These are phyloP conservation scores for Lamellibrachia columna DNA, from an alignment of 2,888 invertebrate genomes.

Conservation along the genomic window DNA sequence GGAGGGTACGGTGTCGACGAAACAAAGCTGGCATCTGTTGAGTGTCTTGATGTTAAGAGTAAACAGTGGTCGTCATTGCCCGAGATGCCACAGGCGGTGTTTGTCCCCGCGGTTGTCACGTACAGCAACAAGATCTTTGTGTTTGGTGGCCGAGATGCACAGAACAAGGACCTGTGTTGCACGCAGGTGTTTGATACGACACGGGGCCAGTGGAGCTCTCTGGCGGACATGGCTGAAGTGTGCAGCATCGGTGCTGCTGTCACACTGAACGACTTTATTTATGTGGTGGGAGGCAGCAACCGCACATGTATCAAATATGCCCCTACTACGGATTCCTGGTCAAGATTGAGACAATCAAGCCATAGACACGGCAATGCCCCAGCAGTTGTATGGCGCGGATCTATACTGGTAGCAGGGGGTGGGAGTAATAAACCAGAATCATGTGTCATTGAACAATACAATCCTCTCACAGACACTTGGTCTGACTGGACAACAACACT, in stretches of 20 bases:
- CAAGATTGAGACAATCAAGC: no score
- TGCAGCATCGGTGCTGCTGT: constrained; percentile 34
- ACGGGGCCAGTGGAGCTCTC: neutral
- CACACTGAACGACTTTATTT: constrained; percentile 34
- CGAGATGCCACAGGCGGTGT: constrained; percentile 31
- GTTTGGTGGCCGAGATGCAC: constrained; percentile 34
- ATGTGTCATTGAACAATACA: no score
- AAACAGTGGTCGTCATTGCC: constrained; percentile 17
- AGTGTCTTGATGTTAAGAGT: constrained; percentile 22
- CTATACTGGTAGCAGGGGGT: no score
- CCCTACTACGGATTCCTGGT: no score
- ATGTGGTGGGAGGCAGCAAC: constrained; percentile 35
- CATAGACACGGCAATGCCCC: no score
- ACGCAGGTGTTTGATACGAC: constrained; percentile 29
- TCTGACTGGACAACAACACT: no score
- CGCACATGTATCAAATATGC: constrained; percentile 23
- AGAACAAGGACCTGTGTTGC: constrained; percentile 22
- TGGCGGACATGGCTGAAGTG: constrained; percentile 31
- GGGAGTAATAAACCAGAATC: neutral
- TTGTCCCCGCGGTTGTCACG: constrained; percentile 32
- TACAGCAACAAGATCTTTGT: constrained; percentile 31
- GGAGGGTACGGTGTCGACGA: constrained; percentile 37
- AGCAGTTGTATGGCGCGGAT: no score
- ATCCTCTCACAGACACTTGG: no score
- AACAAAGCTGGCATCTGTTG: constrained; percentile 28